A percentile compares a stretch with the other conserved stretches of the same genome.
Evolutionary conservation across 2,797 vertebrate genomes (phyloP).

Genomic region (Ctenosaura bakeri): DNA sequence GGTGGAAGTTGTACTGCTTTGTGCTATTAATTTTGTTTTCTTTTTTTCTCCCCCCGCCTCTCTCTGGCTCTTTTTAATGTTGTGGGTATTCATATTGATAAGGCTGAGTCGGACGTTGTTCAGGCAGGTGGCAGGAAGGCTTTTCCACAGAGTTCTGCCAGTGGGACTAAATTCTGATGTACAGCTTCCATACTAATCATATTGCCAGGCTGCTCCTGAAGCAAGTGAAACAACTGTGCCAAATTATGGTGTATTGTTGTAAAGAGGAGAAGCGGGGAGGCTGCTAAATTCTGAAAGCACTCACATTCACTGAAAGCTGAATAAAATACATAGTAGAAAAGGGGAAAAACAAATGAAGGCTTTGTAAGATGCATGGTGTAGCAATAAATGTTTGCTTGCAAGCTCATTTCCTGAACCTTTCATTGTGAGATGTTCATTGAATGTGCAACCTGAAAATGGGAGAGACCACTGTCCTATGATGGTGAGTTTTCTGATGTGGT

Average conservation of each 20-base stretch:
- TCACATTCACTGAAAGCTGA: background rate
- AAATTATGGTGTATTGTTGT: slow-evolving; percentile 26
- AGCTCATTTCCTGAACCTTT: background rate
- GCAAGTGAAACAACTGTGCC: background rate
- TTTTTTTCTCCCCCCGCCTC: background rate
- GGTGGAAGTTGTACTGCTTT: slow-evolving; percentile 63
- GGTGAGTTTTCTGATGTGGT: background rate
- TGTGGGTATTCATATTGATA: accelerated
- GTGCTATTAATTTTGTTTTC: slow-evolving; percentile 54
- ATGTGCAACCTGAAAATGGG: background rate
- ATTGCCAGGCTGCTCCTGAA: background rate
- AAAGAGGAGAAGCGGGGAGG: background rate
- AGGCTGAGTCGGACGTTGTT: accelerated
- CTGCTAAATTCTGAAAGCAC: slow-evolving; percentile 11
- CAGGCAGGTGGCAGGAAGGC: slow-evolving; percentile 8
- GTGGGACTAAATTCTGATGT: background rate
- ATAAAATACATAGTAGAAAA: background rate
- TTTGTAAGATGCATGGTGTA: background rate
- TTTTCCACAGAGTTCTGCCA: background rate
- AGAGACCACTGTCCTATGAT: background rate
- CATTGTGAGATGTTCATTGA: slow-evolving; percentile 8
- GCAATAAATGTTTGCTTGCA: slow-evolving; percentile 10
- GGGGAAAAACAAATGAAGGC: background rate
- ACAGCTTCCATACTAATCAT: background rate
- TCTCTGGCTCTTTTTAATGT: background rate